Base-by-base conservation (phyloP, 2,888 invertebrate genomes). In the Diloba caeruleocephala region DNA sequence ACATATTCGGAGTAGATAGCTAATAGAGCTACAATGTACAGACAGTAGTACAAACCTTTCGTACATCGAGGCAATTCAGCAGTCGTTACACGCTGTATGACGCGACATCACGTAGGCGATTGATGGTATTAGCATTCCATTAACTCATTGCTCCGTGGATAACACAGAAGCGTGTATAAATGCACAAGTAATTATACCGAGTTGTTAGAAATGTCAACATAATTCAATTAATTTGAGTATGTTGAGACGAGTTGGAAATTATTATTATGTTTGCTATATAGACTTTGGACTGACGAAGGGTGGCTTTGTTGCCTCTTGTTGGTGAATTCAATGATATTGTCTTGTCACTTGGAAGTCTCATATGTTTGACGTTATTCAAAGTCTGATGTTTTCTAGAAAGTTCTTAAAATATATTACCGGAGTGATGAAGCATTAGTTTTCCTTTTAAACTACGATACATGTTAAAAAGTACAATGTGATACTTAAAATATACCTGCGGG, bases 121-220 rank as follows among this genome's bases (percentile, higher is more conserved):
- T n/a, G n/a, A n/a, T n/a, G n/a, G n/a, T 15, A 25, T 23, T 0
- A 39, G n/a, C 25, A 46, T 34, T 67, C 55, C 62, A 61, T 39
- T 8, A 2, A 12, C 34, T 61, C 12, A 3, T 1, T 43, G 36
- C 15, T 67, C 62, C 5, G 1, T 43, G 8, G 3, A 19, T 37
- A 33, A 31, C 26, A 43, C 7, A 31, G 57, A 62, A 63, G 64
- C 64, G 75, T 74, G 65, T 78, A 73, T 74, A 80, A 83, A 83
- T 82, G 84, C 80, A 82, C 78, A 78, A 79, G 81, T 86, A 84
- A 87, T 87, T 85, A 82, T 74, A 64, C 71, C 58, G 78, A 81
- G 81, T 79, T 84, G 88, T 87, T 86, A 66, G 74, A 77, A 76
- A 61, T 76, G 83, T 82, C 82, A 87, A 87, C 87, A 87, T 81